phyloP scores from a whole-genome alignment of 2,797 vertebrate species.

The Channa striata region DNA sequence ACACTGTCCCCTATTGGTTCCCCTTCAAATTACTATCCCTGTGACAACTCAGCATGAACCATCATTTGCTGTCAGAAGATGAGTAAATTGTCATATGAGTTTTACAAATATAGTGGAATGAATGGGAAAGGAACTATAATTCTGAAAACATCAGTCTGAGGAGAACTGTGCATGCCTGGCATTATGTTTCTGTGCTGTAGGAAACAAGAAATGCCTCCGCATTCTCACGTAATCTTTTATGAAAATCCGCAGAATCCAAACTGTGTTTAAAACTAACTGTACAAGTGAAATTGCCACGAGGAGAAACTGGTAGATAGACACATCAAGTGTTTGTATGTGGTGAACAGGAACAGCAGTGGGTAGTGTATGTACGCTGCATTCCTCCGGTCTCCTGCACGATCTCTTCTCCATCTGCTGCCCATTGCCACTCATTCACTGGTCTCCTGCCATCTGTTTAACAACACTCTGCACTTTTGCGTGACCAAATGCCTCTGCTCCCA shows the following conservation, averaged over 20 bases:
- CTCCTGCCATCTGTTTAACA: constrained; percentile 82
- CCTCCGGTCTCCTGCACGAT: constrained; percentile 68
- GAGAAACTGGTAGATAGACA: constrained; percentile 19
- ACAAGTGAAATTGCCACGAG: constrained; percentile 1
- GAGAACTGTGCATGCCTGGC: neutral
- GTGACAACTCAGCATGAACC: constrained; percentile 1
- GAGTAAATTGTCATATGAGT: constrained; percentile 5
- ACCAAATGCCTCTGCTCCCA: constrained; percentile 73
- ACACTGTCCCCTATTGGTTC: constrained; percentile 76
- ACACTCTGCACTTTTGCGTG: constrained; percentile 78
- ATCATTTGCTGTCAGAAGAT: neutral
- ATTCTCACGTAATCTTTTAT: neutral
- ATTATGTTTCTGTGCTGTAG: neutral
- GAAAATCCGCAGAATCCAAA: neutral
- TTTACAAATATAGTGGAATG: neutral
- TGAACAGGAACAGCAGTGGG: constrained; percentile 49
- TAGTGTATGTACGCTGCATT: constrained; percentile 53
- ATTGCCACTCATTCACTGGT: constrained; percentile 80
- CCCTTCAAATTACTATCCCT: constrained; percentile 27
- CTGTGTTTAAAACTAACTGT: constrained; percentile 1
- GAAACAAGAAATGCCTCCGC: neutral
- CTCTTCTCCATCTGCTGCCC: constrained; percentile 81
- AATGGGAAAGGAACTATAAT: neutral
- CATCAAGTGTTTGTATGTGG: constrained; percentile 23
- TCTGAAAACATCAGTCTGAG: neutral